Conservation (phyloP, 92 coral and sea anemone species). For the Palythoa grandiflora region DNA sequence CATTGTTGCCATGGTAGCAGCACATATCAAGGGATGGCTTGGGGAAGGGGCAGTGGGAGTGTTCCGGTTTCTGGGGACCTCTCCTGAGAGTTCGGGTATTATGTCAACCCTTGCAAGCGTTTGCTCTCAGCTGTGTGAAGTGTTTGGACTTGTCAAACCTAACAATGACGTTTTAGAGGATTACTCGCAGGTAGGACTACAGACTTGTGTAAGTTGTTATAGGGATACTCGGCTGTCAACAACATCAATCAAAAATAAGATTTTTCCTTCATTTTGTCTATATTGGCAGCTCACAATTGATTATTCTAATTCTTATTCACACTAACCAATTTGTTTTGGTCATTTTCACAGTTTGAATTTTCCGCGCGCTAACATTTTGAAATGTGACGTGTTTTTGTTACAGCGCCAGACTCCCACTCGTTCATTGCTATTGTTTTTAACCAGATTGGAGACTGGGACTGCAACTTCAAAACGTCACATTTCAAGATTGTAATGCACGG, state of each 20-base stretch:
- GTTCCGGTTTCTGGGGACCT: slow-evolving; percentile 89
- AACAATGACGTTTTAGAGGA: slow-evolving; percentile 75
- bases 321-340: too few relatives aligned
- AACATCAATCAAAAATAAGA: too few relatives aligned
- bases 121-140: slow-evolving; percentile 81
- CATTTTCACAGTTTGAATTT: too few relatives aligned
- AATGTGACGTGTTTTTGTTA: not conserved
- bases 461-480: too few relatives aligned
- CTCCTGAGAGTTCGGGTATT: slow-evolving; percentile 86
- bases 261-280: too few relatives aligned
- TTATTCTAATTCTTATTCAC: too few relatives aligned
- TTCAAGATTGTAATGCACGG: too few relatives aligned
- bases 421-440: too few relatives aligned
- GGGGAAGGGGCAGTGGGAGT: slow-evolving; percentile 73
- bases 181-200: slow-evolving; percentile 52
- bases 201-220: not conserved
- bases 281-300: too few relatives aligned
- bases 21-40: slow-evolving; percentile 73
- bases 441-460: too few relatives aligned
- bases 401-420: not conserved
- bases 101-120: slow-evolving; percentile 72
- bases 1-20: slow-evolving; percentile 76
- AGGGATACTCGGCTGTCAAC: too few relatives aligned
- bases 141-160: slow-evolving; percentile 66
- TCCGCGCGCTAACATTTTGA: not conserved